Conservation (phyloP, 2,888 invertebrate species). For the Noctua pronuba region DNA sequence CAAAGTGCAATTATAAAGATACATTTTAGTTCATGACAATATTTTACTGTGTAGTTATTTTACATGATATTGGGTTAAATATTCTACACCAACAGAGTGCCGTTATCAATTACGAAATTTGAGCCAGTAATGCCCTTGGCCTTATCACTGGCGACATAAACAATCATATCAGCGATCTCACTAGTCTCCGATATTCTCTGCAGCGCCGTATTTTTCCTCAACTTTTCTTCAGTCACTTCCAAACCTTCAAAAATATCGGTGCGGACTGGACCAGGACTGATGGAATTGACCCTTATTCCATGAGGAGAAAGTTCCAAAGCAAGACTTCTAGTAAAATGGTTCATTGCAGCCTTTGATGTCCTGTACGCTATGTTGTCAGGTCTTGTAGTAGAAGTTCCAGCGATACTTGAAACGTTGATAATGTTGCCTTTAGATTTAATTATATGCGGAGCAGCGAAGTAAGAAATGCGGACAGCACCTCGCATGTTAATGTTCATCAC, state of each 20-base stretch:
- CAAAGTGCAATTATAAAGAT: not conserved
- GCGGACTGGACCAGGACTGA: constrained; percentile 69
- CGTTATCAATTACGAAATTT: constrained; percentile 60
- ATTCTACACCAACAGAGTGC: constrained; percentile 36
- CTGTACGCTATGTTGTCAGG: constrained; percentile 88
- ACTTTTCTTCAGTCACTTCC: not conserved
- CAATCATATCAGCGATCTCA: constrained; percentile 65
- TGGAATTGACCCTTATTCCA: constrained; percentile 92
- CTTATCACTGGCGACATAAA: constrained; percentile 71
- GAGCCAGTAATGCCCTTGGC: constrained; percentile 73
- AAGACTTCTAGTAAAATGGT: constrained; percentile 70
- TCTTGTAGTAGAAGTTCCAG: constrained; percentile 84
- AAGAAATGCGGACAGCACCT: constrained; percentile 62
- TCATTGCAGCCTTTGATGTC: constrained; percentile 72
- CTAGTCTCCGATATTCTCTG: constrained; percentile 45
- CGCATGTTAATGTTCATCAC: constrained; percentile 69
- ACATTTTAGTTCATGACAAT: not conserved
- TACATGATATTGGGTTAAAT: not conserved
- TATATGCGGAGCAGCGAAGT: constrained; percentile 66
- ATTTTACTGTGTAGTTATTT: not conserved
- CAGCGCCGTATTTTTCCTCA: constrained; percentile 39
- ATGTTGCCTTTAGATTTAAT: constrained; percentile 68
- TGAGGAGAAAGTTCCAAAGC: constrained; percentile 92
- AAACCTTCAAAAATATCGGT: constrained; percentile 86
- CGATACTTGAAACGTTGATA: constrained; percentile 70